These are phyloP conservation scores for Rhabdornis inornatus DNA, from an alignment of 2,113 vertebrate species.

Conservation along the genomic window DNA sequence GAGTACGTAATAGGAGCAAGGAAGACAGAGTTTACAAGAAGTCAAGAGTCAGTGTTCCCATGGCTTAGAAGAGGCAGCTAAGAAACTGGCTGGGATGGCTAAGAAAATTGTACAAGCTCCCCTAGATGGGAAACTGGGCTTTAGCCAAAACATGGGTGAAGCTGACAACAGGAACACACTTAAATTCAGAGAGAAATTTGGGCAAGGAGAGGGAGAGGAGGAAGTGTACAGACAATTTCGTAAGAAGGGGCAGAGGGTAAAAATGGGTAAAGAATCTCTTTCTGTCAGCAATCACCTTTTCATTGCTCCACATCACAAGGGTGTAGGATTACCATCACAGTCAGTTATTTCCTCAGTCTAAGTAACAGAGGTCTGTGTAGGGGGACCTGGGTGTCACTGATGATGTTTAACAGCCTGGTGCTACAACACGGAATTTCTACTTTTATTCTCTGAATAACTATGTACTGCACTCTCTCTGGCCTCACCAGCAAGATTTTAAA, in stretches of 20 bases:
- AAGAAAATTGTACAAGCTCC: not conserved
- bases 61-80: not conserved
- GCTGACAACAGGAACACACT: not conserved
- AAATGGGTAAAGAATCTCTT: not conserved
- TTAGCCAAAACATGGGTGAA: not conserved
- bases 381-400: not conserved
- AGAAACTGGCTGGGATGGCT: not conserved
- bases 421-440: not conserved
- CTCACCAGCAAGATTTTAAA: not conserved
- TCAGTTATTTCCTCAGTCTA: not conserved
- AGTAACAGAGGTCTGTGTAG: not conserved
- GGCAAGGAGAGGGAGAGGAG: not conserved
- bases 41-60: not conserved
- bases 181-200: not conserved
- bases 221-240: not conserved
- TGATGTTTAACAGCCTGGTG: not conserved
- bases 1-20: not conserved
- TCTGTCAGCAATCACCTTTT: not conserved
- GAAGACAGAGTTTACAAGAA: not conserved
- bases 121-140: not conserved
- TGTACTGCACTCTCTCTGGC: not conserved
- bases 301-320: not conserved
- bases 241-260: not conserved
- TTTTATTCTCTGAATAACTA: not conserved
- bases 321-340: not conserved